A percentile compares a stretch with the other conserved stretches of the same genome.
Evolutionary conservation across 2,113 vertebrate genomes (phyloP).

Genomic region (Antechinus stuartii): DNA sequence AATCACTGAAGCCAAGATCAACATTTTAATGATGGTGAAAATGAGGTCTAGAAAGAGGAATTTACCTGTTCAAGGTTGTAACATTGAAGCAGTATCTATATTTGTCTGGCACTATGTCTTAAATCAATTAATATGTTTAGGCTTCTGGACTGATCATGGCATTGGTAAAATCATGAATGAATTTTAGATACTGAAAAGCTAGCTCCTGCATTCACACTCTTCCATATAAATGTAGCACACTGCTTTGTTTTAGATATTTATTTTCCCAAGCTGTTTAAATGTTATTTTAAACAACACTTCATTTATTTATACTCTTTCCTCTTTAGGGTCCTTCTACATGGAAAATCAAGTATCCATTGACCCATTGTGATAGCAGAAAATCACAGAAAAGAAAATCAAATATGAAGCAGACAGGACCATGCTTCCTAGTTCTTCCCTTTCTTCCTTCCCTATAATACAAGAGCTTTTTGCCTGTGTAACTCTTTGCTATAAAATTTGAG

Average conservation of each 20-base stretch:
- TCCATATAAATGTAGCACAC: background rate
- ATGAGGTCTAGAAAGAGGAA: background rate
- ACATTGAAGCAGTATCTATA: background rate
- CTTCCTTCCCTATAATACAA: background rate
- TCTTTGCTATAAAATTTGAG: background rate
- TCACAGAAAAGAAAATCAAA: background rate
- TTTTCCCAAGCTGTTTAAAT: background rate
- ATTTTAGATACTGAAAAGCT: background rate
- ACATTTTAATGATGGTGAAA: background rate
- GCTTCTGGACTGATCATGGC: background rate
- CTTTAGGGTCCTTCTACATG: background rate
- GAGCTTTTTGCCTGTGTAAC: background rate
- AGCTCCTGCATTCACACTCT: background rate
- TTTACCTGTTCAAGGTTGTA: background rate
- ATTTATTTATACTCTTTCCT: background rate
- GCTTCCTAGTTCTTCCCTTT: background rate
- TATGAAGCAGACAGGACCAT: background rate
- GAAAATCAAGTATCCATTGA: background rate
- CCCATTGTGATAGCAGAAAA: background rate
- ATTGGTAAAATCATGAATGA: background rate
- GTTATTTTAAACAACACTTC: background rate
- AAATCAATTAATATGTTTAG: background rate
- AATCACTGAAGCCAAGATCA: background rate
- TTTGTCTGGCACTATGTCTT: background rate
- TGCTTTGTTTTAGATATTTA: background rate